These are phyloP conservation scores for Diprion similis DNA, from an alignment of 1,140 invertebrate genomes.

Conservation along the genomic window DNA sequence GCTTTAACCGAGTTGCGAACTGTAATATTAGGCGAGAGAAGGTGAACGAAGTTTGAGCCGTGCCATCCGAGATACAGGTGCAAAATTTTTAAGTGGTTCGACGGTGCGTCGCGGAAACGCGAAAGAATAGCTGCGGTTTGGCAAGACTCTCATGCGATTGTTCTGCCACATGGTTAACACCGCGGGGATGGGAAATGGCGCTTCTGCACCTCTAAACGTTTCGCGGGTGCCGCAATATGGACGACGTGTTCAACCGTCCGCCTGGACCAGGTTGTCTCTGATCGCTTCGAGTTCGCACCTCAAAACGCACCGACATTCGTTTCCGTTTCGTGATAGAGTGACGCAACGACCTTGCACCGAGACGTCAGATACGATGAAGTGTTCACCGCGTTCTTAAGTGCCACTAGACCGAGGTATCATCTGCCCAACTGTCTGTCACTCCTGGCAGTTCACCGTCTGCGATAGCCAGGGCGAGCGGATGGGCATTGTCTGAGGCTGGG, in stretches of 20 bases:
- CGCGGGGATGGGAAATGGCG: constrained; percentile 3
- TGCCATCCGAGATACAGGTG: neutral
- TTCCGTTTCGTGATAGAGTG: no score
- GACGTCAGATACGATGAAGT: neutral
- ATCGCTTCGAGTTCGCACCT: no score
- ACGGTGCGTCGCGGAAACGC: neutral
- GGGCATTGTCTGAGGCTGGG: constrained; percentile 57
- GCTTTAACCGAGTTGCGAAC: neutral
- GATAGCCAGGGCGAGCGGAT: constrained; percentile 24
- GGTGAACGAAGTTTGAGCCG: neutral
- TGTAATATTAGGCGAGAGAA: neutral
- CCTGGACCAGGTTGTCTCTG: no score
- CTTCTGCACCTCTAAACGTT: neutral
- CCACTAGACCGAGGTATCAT: neutral
- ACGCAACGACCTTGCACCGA: neutral
- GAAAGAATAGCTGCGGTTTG: neutral
- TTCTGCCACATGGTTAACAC: neutral
- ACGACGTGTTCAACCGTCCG: no score
- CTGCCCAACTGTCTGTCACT: neutral
- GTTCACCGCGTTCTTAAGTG: neutral
- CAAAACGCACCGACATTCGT: no score
- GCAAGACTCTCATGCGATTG: constrained; percentile 2
- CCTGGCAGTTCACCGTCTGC: neutral
- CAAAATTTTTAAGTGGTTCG: neutral
- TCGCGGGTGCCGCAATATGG: neutral